A percentile compares a stretch with the other conserved stretches of the same genome.
Conservation (phyloP, 2,113 vertebrate species). For the Rhinopomastus cyanomelas region DNA sequence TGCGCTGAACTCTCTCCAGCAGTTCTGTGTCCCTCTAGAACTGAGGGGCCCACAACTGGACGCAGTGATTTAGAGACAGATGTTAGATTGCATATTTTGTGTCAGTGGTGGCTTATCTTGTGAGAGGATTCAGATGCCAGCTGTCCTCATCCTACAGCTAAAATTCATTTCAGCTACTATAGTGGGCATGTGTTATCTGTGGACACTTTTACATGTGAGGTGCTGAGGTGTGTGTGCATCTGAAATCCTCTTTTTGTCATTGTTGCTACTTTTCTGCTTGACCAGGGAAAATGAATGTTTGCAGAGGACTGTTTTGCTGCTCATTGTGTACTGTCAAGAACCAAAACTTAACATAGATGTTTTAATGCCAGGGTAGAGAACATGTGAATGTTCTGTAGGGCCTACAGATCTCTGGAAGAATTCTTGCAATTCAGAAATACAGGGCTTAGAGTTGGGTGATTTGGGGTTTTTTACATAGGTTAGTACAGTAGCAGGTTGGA, state of each 20-base stretch:
- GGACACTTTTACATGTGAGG: background rate
- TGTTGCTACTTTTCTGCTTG: background rate
- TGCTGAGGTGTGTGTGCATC: background rate
- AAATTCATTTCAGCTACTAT: background rate
- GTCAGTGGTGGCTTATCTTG: conserved; percentile 16
- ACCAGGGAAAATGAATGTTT: background rate
- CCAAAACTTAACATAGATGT: background rate
- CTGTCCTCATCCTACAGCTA: background rate
- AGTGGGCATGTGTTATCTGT: background rate
- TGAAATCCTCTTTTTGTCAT: background rate
- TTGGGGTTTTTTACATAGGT: background rate
- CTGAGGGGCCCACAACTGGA: too few relatives aligned
- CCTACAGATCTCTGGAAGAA: background rate
- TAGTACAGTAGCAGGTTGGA: too few relatives aligned
- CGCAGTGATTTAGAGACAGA: background rate
- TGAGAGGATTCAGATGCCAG: background rate
- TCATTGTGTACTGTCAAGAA: background rate
- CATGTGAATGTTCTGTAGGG: background rate
- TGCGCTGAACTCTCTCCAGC: too few relatives aligned
- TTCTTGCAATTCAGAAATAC: background rate
- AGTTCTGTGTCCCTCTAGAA: too few relatives aligned
- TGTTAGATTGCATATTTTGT: background rate
- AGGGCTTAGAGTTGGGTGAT: background rate
- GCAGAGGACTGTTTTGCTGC: background rate
- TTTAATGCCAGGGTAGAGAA: background rate